Base-by-base conservation (phyloP, 2,888 invertebrate genomes). In the Xestia ashworthii region DNA sequence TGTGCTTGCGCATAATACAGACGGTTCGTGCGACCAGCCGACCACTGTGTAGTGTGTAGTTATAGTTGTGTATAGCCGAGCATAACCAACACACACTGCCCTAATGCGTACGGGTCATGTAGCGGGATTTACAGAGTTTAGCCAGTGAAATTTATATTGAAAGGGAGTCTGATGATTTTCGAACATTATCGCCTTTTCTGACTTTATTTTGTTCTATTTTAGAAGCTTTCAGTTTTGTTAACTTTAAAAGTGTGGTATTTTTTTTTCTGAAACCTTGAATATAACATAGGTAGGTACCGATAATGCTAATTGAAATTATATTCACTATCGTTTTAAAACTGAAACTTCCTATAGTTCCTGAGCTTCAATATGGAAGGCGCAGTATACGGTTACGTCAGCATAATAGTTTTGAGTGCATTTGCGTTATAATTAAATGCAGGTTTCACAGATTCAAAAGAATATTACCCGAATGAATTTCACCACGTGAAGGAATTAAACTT, bases 81-180 rank as follows among this genome's bases (percentile, higher is more conserved):
- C 91, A 94, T 94, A 94, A 93, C 93, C 93, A 93, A 95, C 96
- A 96, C 96, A 96, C 96, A 96, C 95, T 96, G 96, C 96, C 96
- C 96, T 96, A 96, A 96, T 96, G 96, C 95, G 96, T 96, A 94
- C 94, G 96, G 96, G 96, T 96, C 96, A 95, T 94, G 91, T 96
- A 96, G 96, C 96, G 96, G 96, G 96, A 96, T 94, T 92, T 91
- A 93, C 95, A 91, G 93, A 95, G 96, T 96, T 96, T 96, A 96
- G 96, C 91, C 95, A 96, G 96, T 96, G 96, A 96, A 96, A 96
- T 96, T 88, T 95, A 96, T 94, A 96, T 95, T 94, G 96, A 96
- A 96, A 96, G 96, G 96, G 96, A 96, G 93, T 96, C 95, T 96
- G 96, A 93, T 94, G 90, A 95, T 94, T 96, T 96, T 96, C 93